phyloP scores from a whole-genome alignment of 2,113 vertebrate species.

The Pavo muticus region DNA sequence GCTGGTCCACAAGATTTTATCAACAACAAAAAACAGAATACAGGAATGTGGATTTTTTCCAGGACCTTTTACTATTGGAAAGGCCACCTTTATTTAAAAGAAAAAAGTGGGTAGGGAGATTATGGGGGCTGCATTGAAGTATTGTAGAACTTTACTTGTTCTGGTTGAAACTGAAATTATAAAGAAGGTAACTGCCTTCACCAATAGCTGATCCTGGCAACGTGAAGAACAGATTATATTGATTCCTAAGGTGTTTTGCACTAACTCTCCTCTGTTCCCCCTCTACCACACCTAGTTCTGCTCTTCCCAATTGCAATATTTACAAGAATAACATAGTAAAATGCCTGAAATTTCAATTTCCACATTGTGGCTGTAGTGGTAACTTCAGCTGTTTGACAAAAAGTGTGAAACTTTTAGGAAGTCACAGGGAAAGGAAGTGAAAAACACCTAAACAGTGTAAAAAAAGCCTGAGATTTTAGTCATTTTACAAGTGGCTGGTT shows the following conservation, averaged over 20 bases:
- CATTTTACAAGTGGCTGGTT: constrained; percentile 16
- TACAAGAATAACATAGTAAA: not conserved
- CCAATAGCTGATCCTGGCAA: not conserved
- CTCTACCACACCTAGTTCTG: fast-evolving
- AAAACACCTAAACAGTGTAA: not conserved
- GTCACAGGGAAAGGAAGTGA: not conserved
- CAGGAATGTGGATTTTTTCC: not conserved
- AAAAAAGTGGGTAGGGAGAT: not conserved
- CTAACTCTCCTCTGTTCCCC: not conserved
- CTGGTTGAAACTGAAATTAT: not conserved
- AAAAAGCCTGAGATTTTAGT: not conserved
- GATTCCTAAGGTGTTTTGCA: not conserved
- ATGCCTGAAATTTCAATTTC: not conserved
- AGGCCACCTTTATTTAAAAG: not conserved
- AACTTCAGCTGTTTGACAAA: not conserved
- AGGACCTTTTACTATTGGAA: not conserved
- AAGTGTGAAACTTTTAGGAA: not conserved
- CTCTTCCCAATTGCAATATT: not conserved
- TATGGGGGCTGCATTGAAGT: not conserved
- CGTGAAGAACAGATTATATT: not conserved
- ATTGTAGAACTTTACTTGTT: not conserved
- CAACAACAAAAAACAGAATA: not conserved
- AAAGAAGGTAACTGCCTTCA: not conserved
- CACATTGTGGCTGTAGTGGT: not conserved
- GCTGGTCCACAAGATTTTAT: not conserved